Evolutionary conservation across 2,113 vertebrate species (phyloP), one percentile per base, ranked within the genome.

Genomic region (Corythornis cristatus): DNA sequence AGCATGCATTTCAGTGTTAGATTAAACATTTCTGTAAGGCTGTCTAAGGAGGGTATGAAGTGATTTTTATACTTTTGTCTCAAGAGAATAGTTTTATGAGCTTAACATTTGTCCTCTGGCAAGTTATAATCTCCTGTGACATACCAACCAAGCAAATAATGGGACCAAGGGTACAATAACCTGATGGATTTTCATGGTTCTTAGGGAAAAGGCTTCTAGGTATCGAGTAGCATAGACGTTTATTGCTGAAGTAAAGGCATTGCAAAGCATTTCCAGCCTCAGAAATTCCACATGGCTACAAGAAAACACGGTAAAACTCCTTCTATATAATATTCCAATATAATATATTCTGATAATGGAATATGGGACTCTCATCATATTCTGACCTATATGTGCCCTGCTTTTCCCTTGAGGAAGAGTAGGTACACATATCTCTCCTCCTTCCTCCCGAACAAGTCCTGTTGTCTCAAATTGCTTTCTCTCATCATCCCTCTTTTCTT

Each of bases 1-100:
- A 92, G 73, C 57, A 50, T 72, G 29, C 43, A 42, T 89, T 92
- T 91, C 50, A 92, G 29, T 60, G 6, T 86, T 66, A 86, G 58
- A 77, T 86, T 72, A 88, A 89, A 84, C 85, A 75, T 86, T 93
- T 92, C 46, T 81, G 7, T 75, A 72, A 72, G 19, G 17, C 72
- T 83, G 10, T 79, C 57, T 90, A 26, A 56, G 51, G 22, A 89
- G 15, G 10, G 8, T 82, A 75, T 78, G 35, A 48, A 94, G 54
- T 85, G 77, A 42, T 68, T 90, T 84, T 86, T 87, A 54, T 86
- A 61, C 54, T 87, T 82, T 9, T n/a, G 9, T 91, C 87, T 75
- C 62, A 81, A 78, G n/a, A 83, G 61, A 40, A 56, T 60, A 64
- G 71, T 91, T 92, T 92, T 54, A 48, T 45, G 35, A 65, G 57